A percentile compares a stretch with the other conserved stretches of the same genome.
These are phyloP conservation scores for Resseliella maxima DNA, from an alignment of 2,888 invertebrate genomes.

Conservation along the genomic window DNA sequence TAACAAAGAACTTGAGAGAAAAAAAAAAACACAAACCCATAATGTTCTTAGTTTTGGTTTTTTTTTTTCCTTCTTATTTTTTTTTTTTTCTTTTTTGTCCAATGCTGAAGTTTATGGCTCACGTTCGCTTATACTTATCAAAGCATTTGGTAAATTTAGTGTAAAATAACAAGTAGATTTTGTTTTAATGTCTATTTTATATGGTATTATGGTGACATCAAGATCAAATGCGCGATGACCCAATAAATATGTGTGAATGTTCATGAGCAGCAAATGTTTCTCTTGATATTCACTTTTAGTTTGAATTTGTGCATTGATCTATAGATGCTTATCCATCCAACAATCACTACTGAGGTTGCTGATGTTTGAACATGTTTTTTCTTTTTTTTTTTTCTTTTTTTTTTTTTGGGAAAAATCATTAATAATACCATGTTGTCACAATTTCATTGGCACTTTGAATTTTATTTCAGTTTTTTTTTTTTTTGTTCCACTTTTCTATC, in stretches of 20 bases:
- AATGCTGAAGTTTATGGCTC: background rate
- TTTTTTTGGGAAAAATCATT: slow-evolving; percentile 29
- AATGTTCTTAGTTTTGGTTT: slow-evolving; percentile 12
- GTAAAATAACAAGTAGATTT: slow-evolving; percentile 43
- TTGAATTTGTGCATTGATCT: too few relatives aligned
- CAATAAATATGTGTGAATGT: slow-evolving; percentile 29
- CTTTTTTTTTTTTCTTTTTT: too few relatives aligned
- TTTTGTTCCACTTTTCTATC: background rate
- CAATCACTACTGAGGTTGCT: too few relatives aligned
- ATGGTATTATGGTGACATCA: background rate
- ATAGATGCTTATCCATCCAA: background rate
- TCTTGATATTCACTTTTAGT: background rate
- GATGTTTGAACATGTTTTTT: too few relatives aligned
- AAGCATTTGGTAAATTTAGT: background rate
- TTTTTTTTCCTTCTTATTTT: background rate
- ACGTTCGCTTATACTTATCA: background rate
- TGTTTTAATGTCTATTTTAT: slow-evolving; percentile 1
- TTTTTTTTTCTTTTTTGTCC: background rate
- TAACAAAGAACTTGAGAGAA: too few relatives aligned
- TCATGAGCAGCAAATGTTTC: background rate
- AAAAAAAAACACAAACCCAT: too few relatives aligned
- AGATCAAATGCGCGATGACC: slow-evolving; percentile 43
- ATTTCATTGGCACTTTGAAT: background rate
- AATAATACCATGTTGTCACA: slow-evolving; percentile 2
- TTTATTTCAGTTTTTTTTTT: too few relatives aligned